Evolutionary conservation across 2,797 vertebrate genomes (phyloP), one percentile per base, ranked within the genome.

Genomic region (Acestrorhynchus altus): DNA sequence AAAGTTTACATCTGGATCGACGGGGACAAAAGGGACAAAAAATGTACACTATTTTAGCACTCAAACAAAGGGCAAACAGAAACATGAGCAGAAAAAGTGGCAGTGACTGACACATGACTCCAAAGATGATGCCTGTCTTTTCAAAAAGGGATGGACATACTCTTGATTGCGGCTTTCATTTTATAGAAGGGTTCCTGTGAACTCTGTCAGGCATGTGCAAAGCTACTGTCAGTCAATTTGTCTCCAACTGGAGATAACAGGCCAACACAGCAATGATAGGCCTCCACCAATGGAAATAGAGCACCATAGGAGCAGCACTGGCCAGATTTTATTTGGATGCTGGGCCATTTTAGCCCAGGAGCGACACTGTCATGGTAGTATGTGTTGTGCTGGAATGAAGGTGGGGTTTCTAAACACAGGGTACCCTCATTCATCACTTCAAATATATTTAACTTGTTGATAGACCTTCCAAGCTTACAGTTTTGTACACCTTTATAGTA

Each of bases 81-180:
- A 44, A 63, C 24, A 49, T 2, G n/a, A 73, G 44, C 24, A 9
- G 63, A 42, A 12, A 16, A 67, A 2, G 54, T 44, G 35, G 72
- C 39, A 12, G 22, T 26, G 35, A 82, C 56, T n/a, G 71, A 70
- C 18, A 47, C 20, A 20, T 11, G 22, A 65, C 22, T 69, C 26
- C 26, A n/a, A 64, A 31, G 20, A 46, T 47, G 10, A n/a, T 35
- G 42, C 18, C 40, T 40, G 18, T 24, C 44, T 63, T 15, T 61
- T 56, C 59, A 75, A 8, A 28, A 15, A n/a, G 46, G 26, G 46
- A 39, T 31, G n/a, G 46, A 40, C 49, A 22, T 9, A 31, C 20
- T 42, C 73, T 47, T 20, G n/a, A 71, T 59, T 24, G 31, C 44
- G 18, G 13, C 35, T 52, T 72, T 68, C 49, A 71, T 80, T 72